Evolutionary conservation across 2,888 invertebrate genomes (phyloP), one percentile per base, ranked within the genome.

Genomic region (Gortyna flavago): DNA sequence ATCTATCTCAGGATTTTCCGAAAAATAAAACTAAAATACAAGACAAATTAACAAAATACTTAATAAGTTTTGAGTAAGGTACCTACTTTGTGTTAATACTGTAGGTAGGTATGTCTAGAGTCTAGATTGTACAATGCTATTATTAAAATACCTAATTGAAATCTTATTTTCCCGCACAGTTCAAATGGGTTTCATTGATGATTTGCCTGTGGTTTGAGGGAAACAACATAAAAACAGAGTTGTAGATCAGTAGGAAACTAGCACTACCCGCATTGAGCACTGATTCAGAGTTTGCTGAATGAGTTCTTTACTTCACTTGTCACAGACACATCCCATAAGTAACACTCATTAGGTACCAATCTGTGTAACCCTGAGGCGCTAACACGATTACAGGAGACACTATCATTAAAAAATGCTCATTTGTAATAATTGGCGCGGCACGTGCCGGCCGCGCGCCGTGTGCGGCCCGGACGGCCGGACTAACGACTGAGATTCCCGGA

Each of bases 401-500:
- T 89, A 82, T 86, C 87, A 88, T 87, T 86, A 87, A 88, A 89
- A 88, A 88, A 85, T 84, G 85, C 86, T 89, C 89, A 89, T 91
- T 91, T 90, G 88, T 76, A 59, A 75, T 89, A 89, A 89, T 89
- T 66, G 83, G 71, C 77, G 77, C 61, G 76, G 80, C 88, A 86
- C 85, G 87, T 87, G 85, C 74, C 85, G 80, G 79, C 84, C 87
- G 82, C 75, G 83, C 86, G 83, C 83, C 88, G 81, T 85, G 84
- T 83, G 85, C 72, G 87, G 71, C 75, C 78, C 84, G 84, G 81
- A 80, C 84, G 69, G 83, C 67, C 77, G 79, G 76, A 67, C 80
- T 94, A 94, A 94, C 93, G 93, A 94, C 91, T 73, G 72, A 78
- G 77, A 84, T 92, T 94, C 94, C 92, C 94, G 93, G 89, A 89